A percentile compares a stretch with the other conserved stretches of the same genome.
Conservation (phyloP, 2,113 vertebrate species). For the Festucalex cinctus region DNA sequence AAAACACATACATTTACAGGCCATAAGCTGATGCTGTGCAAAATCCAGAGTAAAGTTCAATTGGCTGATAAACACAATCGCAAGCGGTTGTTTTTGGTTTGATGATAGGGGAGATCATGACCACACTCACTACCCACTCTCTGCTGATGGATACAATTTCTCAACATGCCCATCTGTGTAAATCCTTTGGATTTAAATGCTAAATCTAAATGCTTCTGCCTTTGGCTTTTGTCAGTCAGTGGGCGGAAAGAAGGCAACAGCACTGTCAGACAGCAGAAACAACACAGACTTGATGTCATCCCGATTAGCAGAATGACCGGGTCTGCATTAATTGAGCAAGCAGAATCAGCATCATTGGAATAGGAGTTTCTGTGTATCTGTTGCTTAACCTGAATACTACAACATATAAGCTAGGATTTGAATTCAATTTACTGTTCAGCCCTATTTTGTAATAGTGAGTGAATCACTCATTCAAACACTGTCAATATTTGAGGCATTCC, state of each 20-base stretch:
- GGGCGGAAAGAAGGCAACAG: slow-evolving; percentile 48
- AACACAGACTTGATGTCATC: slow-evolving; percentile 61
- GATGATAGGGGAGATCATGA: slow-evolving; percentile 31
- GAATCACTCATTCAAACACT: too few species aligned
- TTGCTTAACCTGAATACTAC: background rate
- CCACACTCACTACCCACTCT: slow-evolving; percentile 42
- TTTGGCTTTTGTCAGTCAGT: slow-evolving; percentile 56
- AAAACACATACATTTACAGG: slow-evolving; percentile 5
- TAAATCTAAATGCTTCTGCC: slow-evolving; percentile 40
- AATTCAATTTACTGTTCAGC: background rate
- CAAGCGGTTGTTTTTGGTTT: slow-evolving; percentile 17
- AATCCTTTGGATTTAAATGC: slow-evolving; percentile 50
- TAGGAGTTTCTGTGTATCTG: slow-evolving; percentile 1
- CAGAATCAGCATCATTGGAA: slow-evolving; percentile 10
- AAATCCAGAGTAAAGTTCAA: slow-evolving; percentile 18
- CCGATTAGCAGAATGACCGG: slow-evolving; percentile 49
- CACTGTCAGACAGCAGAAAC: slow-evolving; percentile 54
- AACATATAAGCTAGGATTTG: background rate
- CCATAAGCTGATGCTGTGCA: slow-evolving; percentile 7
- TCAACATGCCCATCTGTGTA: slow-evolving; percentile 39
- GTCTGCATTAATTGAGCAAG: slow-evolving; percentile 26
- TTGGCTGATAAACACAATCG: slow-evolving; percentile 24
- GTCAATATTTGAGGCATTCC: too few species aligned
- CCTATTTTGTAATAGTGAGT: too few species aligned
- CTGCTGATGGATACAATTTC: slow-evolving; percentile 54